Evolutionary conservation across 2,888 invertebrate species (phyloP).

Genomic region (Cheilosia vernalis): DNA sequence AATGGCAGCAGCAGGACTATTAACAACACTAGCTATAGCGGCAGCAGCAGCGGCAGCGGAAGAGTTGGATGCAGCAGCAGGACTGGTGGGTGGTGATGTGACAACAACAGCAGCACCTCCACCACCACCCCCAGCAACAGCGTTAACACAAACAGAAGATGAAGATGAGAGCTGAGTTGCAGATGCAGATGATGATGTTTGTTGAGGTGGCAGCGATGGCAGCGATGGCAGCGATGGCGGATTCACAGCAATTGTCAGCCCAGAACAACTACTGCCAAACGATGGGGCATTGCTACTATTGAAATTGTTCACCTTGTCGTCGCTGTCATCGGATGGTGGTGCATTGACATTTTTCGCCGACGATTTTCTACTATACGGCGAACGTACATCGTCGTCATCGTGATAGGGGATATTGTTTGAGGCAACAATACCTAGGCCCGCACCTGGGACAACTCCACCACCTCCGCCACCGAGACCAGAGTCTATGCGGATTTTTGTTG

Average conservation of each 20-base stretch:
- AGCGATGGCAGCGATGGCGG: constrained; percentile 14
- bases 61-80: constrained; percentile 63
- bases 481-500: constrained; percentile 65
- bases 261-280: constrained; percentile 72
- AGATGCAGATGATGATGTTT: constrained; percentile 60
- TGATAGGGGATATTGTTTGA: constrained; percentile 32
- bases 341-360: constrained; percentile 29
- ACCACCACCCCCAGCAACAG: constrained; percentile 63
- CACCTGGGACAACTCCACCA: not conserved
- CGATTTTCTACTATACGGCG: constrained; percentile 45
- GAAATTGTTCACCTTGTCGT: constrained; percentile 74
- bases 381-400: constrained; percentile 44
- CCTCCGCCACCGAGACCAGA: constrained; percentile 16
- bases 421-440: constrained; percentile 5
- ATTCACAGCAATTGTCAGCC: constrained; percentile 61
- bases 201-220: constrained; percentile 20
- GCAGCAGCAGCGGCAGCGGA: constrained; percentile 27
- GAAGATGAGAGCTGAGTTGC: constrained; percentile 61
- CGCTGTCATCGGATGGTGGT: constrained; percentile 39
- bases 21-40: constrained; percentile 44
- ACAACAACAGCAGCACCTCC: constrained; percentile 30
- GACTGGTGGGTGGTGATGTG: constrained; percentile 65
- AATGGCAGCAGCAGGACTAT: constrained; percentile 62
- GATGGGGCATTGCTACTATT: constrained; percentile 66
- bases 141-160: constrained; percentile 65